phyloP scores from a whole-genome alignment of 1,140 invertebrate genomes.

The Lepidurus arcticus region DNA sequence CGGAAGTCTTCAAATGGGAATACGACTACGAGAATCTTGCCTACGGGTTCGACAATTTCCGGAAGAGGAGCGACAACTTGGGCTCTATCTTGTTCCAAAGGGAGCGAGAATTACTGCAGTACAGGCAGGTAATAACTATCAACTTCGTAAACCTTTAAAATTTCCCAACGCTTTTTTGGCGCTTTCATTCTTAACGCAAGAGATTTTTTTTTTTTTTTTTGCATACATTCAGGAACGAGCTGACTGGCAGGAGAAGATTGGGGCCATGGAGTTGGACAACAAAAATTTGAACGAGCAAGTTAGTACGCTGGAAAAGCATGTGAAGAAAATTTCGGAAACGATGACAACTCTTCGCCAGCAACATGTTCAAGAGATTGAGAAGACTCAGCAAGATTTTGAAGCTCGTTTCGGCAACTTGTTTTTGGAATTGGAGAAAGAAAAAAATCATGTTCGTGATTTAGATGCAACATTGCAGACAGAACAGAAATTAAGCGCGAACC shows the following conservation, averaged over 20 bases:
- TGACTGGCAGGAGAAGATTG: background rate
- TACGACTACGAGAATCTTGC: background rate
- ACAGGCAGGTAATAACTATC: background rate
- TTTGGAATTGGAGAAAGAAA: background rate
- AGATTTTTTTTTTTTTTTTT: background rate
- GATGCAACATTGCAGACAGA: background rate
- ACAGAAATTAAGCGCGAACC: background rate
- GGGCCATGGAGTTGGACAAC: background rate
- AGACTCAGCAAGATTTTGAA: background rate
- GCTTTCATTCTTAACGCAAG: background rate
- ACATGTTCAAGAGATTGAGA: background rate
- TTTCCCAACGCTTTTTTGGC: background rate
- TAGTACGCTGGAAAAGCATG: background rate
- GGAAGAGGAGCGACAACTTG: background rate
- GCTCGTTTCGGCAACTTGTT: background rate
- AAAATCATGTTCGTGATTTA: background rate
- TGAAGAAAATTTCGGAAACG: background rate
- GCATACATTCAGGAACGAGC: background rate
- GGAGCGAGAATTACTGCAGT: background rate
- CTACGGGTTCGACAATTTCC: background rate
- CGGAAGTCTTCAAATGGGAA: background rate
- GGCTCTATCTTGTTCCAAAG: background rate
- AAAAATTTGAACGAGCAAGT: background rate
- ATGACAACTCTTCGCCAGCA: background rate
- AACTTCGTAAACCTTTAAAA: background rate